Evolutionary conservation across 2,888 invertebrate species (phyloP), one percentile per base, ranked within the genome.

Genomic region (Apotomis capreana): DNA sequence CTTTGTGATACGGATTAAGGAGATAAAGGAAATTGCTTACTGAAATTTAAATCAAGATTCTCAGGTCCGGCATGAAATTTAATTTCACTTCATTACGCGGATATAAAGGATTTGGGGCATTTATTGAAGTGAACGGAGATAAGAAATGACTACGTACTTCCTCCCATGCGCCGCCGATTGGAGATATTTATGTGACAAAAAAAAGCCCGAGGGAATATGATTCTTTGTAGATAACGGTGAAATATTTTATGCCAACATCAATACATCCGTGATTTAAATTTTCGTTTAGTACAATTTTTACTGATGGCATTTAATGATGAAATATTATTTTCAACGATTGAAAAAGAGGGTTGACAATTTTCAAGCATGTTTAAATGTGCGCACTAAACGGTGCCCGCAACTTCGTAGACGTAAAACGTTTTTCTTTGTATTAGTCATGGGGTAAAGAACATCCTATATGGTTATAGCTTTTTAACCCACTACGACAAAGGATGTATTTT

Each of bases 111-210:
- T 72, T 74, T 73, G 54, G 68, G 69, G 72, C 69, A 73, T 76
- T 77, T 75, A 75, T 74, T 76, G 76, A 74, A 75, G 70, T 73
- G 76, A 68, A 59, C 71, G 63, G 63, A 65, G 74, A 74, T 74
- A 62, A 69, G 65, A 62, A 74, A 74, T 68, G 68, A 68, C 61
- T 57, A 57, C 60, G 65, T 60, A 55, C 49, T 65, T 68, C 61
- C 54, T 57, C 55, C 55, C 36, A 68, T 71, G 61, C 67, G 26
- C 57, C 67, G 51, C 36, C 46, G 57, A 62, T 67, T 68, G 61
- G 44, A 52, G 68, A 71, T 62, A 61, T 71, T 67, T 57, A 68
- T 71, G 55, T 68, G 65, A 26, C 55, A 49, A 68, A 61, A 61
- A 55, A 55, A 46, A 61, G 61, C 44, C 54, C 59, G 51, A 13